These are phyloP conservation scores for Naja naja DNA, from an alignment of 2,113 vertebrate genomes.

Conservation along the genomic window DNA sequence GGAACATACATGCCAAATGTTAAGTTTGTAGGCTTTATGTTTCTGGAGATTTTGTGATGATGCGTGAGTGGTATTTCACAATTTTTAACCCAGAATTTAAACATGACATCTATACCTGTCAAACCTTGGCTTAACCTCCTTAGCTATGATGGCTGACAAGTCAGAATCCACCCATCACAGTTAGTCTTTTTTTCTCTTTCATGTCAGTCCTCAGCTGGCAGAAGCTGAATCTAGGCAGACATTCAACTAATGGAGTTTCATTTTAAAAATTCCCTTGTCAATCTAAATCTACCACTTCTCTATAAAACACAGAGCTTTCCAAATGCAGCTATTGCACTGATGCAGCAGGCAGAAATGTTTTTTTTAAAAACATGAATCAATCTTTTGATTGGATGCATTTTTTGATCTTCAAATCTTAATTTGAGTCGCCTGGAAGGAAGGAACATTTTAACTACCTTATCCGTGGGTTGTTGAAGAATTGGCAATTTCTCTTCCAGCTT, in stretches of 20 bases:
- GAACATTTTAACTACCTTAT: constrained; percentile 69
- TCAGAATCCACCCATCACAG: background rate
- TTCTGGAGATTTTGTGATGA: too few species aligned
- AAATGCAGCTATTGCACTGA: background rate
- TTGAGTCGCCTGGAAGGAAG: background rate
- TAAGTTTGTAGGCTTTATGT: too few species aligned
- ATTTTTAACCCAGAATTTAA: background rate
- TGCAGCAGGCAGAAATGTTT: background rate
- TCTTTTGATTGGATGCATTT: background rate
- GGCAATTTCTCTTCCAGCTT: constrained; percentile 85
- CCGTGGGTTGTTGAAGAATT: constrained; percentile 83
- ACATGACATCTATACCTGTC: background rate
- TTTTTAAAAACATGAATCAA: background rate
- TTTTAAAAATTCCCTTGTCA: background rate
- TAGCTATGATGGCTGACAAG: background rate
- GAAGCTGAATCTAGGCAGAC: background rate
- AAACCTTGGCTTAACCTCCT: background rate
- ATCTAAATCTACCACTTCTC: background rate
- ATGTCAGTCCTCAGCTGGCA: background rate
- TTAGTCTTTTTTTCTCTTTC: background rate
- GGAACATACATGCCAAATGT: too few species aligned
- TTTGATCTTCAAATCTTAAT: background rate
- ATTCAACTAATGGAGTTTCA: background rate
- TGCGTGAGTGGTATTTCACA: background rate
- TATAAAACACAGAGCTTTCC: background rate